Evolutionary conservation across 2,113 vertebrate species (phyloP), one percentile per base, ranked within the genome.

Genomic region (Chionodraco myersi): DNA sequence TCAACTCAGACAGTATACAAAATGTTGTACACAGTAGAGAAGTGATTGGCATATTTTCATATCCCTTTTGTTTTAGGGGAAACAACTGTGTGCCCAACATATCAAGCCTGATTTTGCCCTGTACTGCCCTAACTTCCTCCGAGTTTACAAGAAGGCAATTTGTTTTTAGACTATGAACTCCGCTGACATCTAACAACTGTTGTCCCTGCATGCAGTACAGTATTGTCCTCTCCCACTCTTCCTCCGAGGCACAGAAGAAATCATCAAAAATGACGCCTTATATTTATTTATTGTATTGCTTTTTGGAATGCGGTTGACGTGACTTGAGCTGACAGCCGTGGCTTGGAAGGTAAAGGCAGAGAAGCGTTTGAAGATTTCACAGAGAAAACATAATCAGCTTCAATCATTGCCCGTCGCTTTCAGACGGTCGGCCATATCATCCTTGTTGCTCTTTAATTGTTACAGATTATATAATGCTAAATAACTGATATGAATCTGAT

Each of bases 351-450:
- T 75, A 58, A 66, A 86, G n/a, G 61, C 69, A 6, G 51, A 41
- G 34, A 62, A 61, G 23, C 41, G n/a, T 86, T 79, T 84, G 80
- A 86, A 77, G 79, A 82, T 75, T 87, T 83, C 48, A 56, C 53
- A 21, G 67, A 65, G 58, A 80, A 86, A 86, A 86, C 45, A 72
- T 52, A 83, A 79, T 79, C 76, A 82, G 51, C 9, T 1, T 18
- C 68, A 86, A 88, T 92, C 80, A 75, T 52, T 21, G 59, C 54
- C 71, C 79, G 83, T 88, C 86, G 84, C 69, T 85, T 76, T 34
- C 83, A 84, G 77, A 72, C 77, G 70, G 72, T 79, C 67, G 52
- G 78, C 82, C 69, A 79, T 88, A 77, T 48, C 60, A 83, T 72
- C 69, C 44, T 61, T 36, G 52, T 54, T 82, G 67, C 63, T 74